These are phyloP conservation scores for Pipistrellus nathusii DNA, from an alignment of 2,797 vertebrate genomes.

Conservation along the genomic window DNA sequence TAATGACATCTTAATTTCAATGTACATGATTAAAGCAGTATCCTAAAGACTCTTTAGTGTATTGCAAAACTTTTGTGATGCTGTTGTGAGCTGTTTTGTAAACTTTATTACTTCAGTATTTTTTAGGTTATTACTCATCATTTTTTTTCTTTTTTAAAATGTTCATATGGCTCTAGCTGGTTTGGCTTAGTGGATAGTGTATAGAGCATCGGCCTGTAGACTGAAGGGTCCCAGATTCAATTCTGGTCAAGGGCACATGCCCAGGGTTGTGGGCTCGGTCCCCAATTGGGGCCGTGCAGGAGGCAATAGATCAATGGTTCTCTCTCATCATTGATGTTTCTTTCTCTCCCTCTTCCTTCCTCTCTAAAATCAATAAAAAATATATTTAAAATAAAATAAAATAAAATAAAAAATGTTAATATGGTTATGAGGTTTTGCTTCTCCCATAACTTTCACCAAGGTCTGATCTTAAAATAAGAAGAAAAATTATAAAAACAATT, in stretches of 20 bases:
- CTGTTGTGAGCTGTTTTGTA: slow-evolving; percentile 73
- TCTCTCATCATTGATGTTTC: background rate
- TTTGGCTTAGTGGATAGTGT: too few relatives aligned
- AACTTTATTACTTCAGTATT: slow-evolving; percentile 69
- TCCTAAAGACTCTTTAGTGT: slow-evolving; percentile 78
- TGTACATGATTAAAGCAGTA: slow-evolving; percentile 80
- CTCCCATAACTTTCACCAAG: background rate
- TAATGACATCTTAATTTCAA: slow-evolving; percentile 80
- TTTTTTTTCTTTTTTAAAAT: slow-evolving; percentile 39
- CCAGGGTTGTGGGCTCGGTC: too few relatives aligned
- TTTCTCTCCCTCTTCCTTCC: background rate
- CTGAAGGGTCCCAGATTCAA: too few relatives aligned
- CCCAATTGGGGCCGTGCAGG: too few relatives aligned
- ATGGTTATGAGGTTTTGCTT: background rate
- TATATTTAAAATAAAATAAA: too few relatives aligned
- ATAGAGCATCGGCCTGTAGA: too few relatives aligned
- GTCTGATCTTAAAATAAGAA: background rate
- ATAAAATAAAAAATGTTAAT: slow-evolving; percentile 27
- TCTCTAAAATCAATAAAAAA: too few relatives aligned
- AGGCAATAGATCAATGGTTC: too few relatives aligned
- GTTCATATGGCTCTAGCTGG: background rate
- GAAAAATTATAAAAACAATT: background rate
- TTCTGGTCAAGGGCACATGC: too few relatives aligned
- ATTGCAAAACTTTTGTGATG: slow-evolving; percentile 75
- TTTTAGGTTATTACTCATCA: slow-evolving; percentile 59